Conservation (phyloP, 1,140 invertebrate genomes). For the Leptopilina boulardi region DNA sequence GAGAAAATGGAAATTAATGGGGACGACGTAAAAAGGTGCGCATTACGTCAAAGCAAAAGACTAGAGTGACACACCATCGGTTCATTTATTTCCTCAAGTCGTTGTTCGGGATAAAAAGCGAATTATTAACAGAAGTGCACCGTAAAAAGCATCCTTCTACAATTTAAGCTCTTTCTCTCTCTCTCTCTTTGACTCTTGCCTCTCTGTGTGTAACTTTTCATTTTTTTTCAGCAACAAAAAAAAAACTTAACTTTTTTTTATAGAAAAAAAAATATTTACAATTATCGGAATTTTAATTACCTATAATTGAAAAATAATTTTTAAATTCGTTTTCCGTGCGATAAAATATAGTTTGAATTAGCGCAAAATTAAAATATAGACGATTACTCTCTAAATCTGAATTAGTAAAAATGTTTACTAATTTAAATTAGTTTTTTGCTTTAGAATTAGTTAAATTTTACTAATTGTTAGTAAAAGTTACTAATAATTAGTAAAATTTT, state of each 20-base stretch:
- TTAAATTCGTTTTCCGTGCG: no score
- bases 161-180: slow-evolving; percentile 4
- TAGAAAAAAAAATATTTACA: not conserved
- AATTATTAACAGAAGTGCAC: slow-evolving; percentile 29
- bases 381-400: no score
- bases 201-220: not conserved
- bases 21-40: slow-evolving; percentile 26
- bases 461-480: no score
- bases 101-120: slow-evolving; percentile 3
- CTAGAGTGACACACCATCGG: slow-evolving; percentile 18
- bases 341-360: no score
- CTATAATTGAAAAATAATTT: no score
- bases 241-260: not conserved
- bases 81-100: slow-evolving; percentile 32
- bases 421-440: no score
- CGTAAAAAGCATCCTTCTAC: slow-evolving; percentile 3
- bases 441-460: no score
- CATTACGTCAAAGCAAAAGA: slow-evolving; percentile 4
- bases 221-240: not conserved
- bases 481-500: no score
- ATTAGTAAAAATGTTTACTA: no score
- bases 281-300: no score
- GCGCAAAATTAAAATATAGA: no score
- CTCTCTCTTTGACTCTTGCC: not conserved
- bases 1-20: slow-evolving; percentile 30